Evolutionary conservation across 2,797 vertebrate species (phyloP).

Genomic region (Anas capensis): DNA sequence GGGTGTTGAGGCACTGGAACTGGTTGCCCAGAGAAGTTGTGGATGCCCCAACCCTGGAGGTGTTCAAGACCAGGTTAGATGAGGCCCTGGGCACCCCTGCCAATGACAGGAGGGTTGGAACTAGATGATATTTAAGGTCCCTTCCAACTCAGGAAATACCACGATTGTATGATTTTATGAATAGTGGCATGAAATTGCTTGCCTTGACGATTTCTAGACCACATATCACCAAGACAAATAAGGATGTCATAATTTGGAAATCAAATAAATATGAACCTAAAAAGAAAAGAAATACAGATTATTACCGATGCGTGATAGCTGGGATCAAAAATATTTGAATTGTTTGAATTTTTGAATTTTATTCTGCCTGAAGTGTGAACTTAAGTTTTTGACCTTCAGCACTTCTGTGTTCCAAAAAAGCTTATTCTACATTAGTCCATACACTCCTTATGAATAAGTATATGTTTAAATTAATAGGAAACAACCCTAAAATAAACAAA

Average conservation of each 20-base stretch:
- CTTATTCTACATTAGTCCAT: neutral
- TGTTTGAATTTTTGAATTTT: neutral
- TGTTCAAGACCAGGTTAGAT: no score
- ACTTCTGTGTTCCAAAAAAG: neutral
- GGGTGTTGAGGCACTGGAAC: no score
- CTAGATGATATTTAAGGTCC: no score
- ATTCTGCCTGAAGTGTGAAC: neutral
- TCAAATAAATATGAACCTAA: neutral
- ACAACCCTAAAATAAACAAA: accelerated
- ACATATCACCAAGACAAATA: neutral
- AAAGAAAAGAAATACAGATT: neutral
- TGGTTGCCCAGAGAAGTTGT: no score
- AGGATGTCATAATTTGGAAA: neutral
- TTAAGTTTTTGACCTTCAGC: neutral
- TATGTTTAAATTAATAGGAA: neutral
- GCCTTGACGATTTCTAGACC: neutral
- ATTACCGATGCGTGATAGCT: neutral
- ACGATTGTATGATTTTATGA: no score
- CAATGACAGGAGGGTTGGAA: no score
- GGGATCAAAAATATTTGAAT: neutral
- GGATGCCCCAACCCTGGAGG: no score
- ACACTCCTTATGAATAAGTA: neutral
- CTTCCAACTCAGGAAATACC: no score
- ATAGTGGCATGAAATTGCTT: neutral
- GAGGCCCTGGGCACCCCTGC: no score